These are phyloP conservation scores for Nowickia ferox DNA, from an alignment of 2,888 invertebrate genomes.

Conservation along the genomic window DNA sequence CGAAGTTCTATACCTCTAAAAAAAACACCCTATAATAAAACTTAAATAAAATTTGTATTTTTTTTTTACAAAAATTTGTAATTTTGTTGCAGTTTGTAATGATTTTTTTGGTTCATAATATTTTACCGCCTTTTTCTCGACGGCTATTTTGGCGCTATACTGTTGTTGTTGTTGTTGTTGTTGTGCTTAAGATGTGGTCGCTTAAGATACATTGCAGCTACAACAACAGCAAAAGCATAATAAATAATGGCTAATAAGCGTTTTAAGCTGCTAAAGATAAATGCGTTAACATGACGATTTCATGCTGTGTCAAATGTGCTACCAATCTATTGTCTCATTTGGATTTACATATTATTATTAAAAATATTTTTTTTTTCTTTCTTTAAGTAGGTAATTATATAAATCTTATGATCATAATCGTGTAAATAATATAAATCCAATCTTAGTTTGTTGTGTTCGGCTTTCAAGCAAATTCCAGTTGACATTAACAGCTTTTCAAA, in stretches of 20 bases:
- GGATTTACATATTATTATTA: slow-evolving; percentile 52
- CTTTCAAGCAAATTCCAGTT: slow-evolving; percentile 55
- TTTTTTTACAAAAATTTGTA: slow-evolving; percentile 56
- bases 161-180: not conserved
- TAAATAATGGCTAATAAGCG: slow-evolving; percentile 45
- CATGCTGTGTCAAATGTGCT: slow-evolving; percentile 70
- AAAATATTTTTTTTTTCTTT: slow-evolving; percentile 6
- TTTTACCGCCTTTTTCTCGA: slow-evolving; percentile 56
- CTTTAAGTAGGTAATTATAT: slow-evolving; percentile 60
- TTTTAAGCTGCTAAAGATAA: slow-evolving; percentile 74
- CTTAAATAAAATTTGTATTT: slow-evolving; percentile 20
- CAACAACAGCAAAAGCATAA: slow-evolving; percentile 17
- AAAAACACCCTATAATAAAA: not conserved
- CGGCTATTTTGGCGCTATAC: not conserved
- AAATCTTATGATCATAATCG: slow-evolving; percentile 65
- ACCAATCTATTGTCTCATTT: slow-evolving; percentile 69
- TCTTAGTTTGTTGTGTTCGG: slow-evolving; percentile 58
- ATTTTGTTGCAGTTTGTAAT: slow-evolving; percentile 40
- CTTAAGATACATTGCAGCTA: slow-evolving; percentile 8
- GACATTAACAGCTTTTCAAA: slow-evolving; percentile 60
- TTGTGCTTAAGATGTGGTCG: slow-evolving; percentile 37
- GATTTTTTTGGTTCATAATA: slow-evolving; percentile 18
- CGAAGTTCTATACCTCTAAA: no score
- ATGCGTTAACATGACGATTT: slow-evolving; percentile 76
- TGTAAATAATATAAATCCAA: slow-evolving; percentile 57